These are phyloP conservation scores for Ommatoiulus sabulosus DNA, from an alignment of 2,888 invertebrate species.

Conservation along the genomic window DNA sequence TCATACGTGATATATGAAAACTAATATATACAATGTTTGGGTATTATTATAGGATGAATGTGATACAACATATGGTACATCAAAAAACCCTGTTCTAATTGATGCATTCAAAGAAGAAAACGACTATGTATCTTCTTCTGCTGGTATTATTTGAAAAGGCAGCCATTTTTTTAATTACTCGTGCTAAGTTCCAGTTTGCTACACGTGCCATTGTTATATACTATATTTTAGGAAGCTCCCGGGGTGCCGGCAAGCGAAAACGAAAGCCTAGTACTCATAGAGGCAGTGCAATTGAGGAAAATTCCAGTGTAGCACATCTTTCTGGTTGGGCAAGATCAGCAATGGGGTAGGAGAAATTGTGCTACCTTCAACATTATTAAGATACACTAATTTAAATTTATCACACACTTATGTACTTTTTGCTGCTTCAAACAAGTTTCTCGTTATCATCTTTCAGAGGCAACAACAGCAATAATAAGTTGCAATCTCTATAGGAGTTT, in stretches of 20 bases:
- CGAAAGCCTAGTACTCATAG: slow-evolving; percentile 53
- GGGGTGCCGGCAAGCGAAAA: slow-evolving; percentile 38
- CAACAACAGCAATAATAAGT: too few relatives aligned
- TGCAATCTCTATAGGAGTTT: too few relatives aligned
- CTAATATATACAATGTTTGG: not conserved
- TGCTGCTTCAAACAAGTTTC: not conserved
- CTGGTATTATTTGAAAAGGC: not conserved
- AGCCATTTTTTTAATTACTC: not conserved
- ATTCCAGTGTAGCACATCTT: slow-evolving; percentile 53
- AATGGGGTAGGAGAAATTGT: slow-evolving; percentile 14
- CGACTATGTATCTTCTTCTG: not conserved
- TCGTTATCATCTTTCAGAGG: not conserved
- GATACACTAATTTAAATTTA: not conserved
- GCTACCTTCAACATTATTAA: not conserved
- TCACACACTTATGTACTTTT: not conserved
- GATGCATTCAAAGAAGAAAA: not conserved
- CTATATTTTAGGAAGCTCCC: not conserved
- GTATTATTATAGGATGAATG: not conserved
- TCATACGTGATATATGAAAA: not conserved
- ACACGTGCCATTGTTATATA: not conserved
- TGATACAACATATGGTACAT: not conserved
- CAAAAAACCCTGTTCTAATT: not conserved
- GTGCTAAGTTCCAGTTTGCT: not conserved
- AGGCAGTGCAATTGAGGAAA: not conserved
- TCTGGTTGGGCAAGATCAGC: slow-evolving; percentile 59